These are phyloP conservation scores for Eupsilia transversa DNA, from an alignment of 2,888 invertebrate genomes.

Conservation along the genomic window DNA sequence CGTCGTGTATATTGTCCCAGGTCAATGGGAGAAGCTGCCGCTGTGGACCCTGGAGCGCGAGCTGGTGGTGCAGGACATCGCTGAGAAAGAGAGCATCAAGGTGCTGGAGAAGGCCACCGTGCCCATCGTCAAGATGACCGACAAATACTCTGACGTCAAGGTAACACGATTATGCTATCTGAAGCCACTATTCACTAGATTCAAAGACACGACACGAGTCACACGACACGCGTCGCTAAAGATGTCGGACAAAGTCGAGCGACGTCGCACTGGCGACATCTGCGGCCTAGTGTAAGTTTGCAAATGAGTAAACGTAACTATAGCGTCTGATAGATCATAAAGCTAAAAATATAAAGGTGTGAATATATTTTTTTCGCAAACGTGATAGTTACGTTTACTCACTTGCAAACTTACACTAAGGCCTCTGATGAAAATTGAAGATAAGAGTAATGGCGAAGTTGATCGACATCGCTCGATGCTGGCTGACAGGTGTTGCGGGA, in stretches of 20 bases:
- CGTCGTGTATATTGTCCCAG: conserved; percentile 76
- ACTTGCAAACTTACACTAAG: too few relatives aligned
- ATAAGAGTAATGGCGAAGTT: neutral
- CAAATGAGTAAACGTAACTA: too few relatives aligned
- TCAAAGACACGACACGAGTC: neutral
- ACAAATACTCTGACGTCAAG: conserved; percentile 95
- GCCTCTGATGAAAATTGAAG: neutral
- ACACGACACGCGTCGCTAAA: neutral
- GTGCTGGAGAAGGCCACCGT: conserved; percentile 99
- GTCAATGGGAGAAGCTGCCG: conserved; percentile 97
- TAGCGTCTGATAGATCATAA: too few relatives aligned
- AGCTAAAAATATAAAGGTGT: too few relatives aligned
- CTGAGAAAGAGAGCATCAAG: conserved; percentile 97
- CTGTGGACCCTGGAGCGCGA: conserved; percentile 97
- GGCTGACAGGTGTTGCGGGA: neutral
- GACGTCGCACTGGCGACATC: neutral
- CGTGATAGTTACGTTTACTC: too few relatives aligned
- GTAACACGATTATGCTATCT: conserved; percentile 76
- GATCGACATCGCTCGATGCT: neutral
- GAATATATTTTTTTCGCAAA: too few relatives aligned
- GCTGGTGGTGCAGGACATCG: conserved; percentile 96
- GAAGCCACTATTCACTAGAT: neutral
- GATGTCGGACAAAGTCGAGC: neutral
- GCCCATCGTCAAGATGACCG: conserved; percentile 99
- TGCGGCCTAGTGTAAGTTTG: too few relatives aligned